phyloP scores from a whole-genome alignment of 2,113 vertebrate species.

The Bambusicola thoracicus region DNA sequence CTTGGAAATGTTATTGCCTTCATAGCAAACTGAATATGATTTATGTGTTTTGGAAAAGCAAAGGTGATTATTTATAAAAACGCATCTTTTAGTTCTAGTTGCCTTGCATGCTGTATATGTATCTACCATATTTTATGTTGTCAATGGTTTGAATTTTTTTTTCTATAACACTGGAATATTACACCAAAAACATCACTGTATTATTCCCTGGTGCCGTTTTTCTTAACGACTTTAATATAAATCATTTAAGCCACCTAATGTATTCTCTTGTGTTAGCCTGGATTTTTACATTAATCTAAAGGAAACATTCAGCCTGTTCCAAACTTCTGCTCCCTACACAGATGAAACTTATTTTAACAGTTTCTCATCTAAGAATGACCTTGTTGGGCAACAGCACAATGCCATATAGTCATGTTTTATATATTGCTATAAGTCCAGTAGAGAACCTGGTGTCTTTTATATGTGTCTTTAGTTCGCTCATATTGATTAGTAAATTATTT shows the following conservation, averaged over 20 bases:
- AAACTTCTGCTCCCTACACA: background rate
- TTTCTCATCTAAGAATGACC: background rate
- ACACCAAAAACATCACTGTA: background rate
- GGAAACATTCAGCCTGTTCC: background rate
- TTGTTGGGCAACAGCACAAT: background rate
- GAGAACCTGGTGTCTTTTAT: background rate
- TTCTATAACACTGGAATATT: background rate
- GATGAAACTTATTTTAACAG: background rate
- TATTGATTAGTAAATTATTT: background rate
- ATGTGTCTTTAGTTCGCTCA: background rate
- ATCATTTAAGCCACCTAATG: background rate
- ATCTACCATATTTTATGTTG: background rate
- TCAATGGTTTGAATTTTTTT: background rate
- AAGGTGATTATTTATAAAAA: slow-evolving; percentile 29
- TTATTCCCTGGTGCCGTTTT: background rate
- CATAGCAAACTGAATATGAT: slow-evolving; percentile 3
- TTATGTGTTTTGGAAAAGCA: slow-evolving; percentile 22
- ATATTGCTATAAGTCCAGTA: accelerated
- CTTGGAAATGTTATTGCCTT: slow-evolving; percentile 11
- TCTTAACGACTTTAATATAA: background rate
- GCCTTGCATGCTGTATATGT: background rate
- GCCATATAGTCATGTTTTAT: background rate
- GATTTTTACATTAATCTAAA: background rate
- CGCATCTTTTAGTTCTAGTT: background rate
- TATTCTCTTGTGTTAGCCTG: background rate